These are phyloP conservation scores for Lepus europaeus DNA, from an alignment of 2,113 vertebrate genomes.

Conservation along the genomic window DNA sequence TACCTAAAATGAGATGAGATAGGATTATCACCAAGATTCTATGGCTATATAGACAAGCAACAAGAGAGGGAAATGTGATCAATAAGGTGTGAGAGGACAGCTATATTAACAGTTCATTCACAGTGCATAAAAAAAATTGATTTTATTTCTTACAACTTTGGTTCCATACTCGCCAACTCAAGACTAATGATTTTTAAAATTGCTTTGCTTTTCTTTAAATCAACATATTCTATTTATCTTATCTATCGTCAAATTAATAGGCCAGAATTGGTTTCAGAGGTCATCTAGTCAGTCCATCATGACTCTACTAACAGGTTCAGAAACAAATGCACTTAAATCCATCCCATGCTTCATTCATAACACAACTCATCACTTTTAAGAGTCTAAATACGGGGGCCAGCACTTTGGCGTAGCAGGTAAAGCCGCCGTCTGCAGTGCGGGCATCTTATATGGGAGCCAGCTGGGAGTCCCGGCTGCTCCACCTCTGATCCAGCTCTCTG, in stretches of 20 bases:
- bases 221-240: slow-evolving; percentile 53
- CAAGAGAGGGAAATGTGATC: slow-evolving; percentile 56
- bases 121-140: background rate
- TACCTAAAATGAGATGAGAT: slow-evolving; percentile 73
- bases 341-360: slow-evolving; percentile 38
- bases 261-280: slow-evolving; percentile 1
- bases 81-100: slow-evolving; percentile 42
- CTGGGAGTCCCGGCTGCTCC: too few species aligned
- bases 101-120: slow-evolving; percentile 35
- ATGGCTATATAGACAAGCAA: slow-evolving; percentile 58
- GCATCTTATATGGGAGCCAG: too few species aligned
- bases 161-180: slow-evolving; percentile 42
- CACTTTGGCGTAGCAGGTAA: too few species aligned
- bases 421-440: too few species aligned
- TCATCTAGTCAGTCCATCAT: slow-evolving; percentile 33
- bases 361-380: slow-evolving; percentile 23
- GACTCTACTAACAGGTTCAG: background rate
- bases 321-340: slow-evolving; percentile 48
- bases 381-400: background rate
- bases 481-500: too few species aligned
- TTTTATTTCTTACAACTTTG: slow-evolving; percentile 56
- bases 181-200: slow-evolving; percentile 34
- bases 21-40: slow-evolving; percentile 73
- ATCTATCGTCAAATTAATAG: slow-evolving; percentile 38
- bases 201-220: slow-evolving; percentile 59